phyloP scores from a whole-genome alignment of 2,888 invertebrate species.

The Hydrotaea cyrtoneurina region DNA sequence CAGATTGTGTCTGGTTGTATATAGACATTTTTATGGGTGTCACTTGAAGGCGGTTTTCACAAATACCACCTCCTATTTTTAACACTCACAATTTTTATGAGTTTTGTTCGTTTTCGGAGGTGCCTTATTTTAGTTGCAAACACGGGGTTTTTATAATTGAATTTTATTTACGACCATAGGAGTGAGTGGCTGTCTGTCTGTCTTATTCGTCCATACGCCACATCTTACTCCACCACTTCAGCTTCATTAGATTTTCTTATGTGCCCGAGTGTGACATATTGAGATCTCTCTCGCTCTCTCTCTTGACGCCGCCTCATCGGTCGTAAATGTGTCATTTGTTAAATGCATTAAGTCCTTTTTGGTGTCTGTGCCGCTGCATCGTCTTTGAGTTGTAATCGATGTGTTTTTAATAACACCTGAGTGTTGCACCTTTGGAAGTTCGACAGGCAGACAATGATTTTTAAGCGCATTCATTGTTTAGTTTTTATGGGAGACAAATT shows the following conservation, averaged over 20 bases:
- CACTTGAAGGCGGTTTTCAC: conserved; percentile 67
- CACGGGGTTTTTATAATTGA: conserved; percentile 58
- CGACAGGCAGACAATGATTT: conserved; percentile 2
- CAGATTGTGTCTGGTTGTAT: neutral
- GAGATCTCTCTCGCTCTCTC: conserved; percentile 35
- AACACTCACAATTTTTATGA: conserved; percentile 59
- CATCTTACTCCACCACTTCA: conserved; percentile 27
- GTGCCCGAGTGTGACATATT: conserved; percentile 45
- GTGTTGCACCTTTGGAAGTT: conserved; percentile 12
- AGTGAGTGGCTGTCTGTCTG: conserved; percentile 11
- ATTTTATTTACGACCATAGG: conserved; percentile 61
- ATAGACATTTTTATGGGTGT: conserved; percentile 63
- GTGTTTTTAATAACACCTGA: conserved; percentile 60
- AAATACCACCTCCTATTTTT: conserved; percentile 67
- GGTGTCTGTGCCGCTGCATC: conserved; percentile 12
- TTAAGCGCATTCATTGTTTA: conserved; percentile 36
- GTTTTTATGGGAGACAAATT: conserved; percentile 59
- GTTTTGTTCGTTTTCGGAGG: conserved; percentile 29
- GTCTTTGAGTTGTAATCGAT: conserved; percentile 40
- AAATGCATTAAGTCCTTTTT: conserved; percentile 60
- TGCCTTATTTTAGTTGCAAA: conserved; percentile 51
- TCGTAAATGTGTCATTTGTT: conserved; percentile 65
- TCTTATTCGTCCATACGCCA: neutral
- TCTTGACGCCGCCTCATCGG: neutral
- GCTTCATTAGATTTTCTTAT: conserved; percentile 31